Conservation (phyloP, 2,113 vertebrate species). For the Mormyrus lacerda region DNA sequence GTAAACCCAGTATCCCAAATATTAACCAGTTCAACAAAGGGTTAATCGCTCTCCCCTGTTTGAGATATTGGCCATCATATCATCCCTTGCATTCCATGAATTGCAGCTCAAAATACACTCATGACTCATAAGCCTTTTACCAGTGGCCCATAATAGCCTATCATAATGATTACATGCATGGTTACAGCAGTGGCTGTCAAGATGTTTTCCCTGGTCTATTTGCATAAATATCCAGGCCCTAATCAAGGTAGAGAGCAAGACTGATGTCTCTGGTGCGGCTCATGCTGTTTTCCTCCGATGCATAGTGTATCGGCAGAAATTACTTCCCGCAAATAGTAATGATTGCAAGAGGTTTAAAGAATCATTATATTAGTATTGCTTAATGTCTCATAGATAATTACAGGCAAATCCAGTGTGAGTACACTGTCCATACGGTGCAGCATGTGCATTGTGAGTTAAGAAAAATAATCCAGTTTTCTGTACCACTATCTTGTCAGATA, state of each 20-base stretch:
- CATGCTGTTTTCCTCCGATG: background rate
- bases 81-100: slow-evolving; percentile 8
- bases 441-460: background rate
- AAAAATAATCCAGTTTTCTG: background rate
- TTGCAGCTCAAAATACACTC: slow-evolving; percentile 11
- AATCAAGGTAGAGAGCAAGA: background rate
- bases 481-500: background rate
- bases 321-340: background rate
- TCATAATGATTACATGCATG: background rate
- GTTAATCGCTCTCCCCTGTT: background rate
- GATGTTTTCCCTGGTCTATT: background rate
- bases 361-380: background rate
- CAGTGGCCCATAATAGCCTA: background rate
- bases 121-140: slow-evolving; percentile 8
- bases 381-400: background rate
- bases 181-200: slow-evolving; percentile 1
- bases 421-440: background rate
- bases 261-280: background rate
- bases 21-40: background rate
- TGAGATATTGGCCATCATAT: background rate
- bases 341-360: background rate
- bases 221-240: background rate
- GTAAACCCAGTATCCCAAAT: background rate
- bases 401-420: background rate
- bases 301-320: background rate